Conservation (phyloP, 2,888 invertebrate genomes). For the Hypselothyrea guttata region DNA sequence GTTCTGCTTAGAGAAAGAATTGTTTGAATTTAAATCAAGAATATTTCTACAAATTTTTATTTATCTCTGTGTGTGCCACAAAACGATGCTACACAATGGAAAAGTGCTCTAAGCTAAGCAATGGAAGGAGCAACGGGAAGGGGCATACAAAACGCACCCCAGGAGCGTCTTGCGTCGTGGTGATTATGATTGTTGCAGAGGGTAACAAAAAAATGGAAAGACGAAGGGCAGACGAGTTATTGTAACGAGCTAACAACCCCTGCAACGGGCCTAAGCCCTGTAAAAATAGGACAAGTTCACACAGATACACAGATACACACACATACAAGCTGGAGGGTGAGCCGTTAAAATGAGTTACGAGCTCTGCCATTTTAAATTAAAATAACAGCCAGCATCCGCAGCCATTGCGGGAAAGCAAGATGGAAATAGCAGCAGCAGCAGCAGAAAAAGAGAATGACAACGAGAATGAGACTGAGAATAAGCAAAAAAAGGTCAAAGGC, state of each 20-base stretch:
- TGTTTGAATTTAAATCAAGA: constrained; percentile 39
- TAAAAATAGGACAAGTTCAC: constrained; percentile 76
- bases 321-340: constrained; percentile 54
- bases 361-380: constrained; percentile 81
- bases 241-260: constrained; percentile 69
- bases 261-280: constrained; percentile 57
- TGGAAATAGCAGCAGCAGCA: constrained; percentile 42
- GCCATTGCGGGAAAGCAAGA: constrained; percentile 40
- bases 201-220: constrained; percentile 37
- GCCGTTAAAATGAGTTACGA: constrained; percentile 81
- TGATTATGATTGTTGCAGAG: constrained; percentile 49
- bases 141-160: constrained; percentile 64
- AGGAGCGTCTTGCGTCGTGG: constrained; percentile 73
- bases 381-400: constrained; percentile 65
- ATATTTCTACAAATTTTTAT: constrained; percentile 66
- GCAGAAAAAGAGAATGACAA: constrained; percentile 11
- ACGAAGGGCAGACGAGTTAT: constrained; percentile 77
- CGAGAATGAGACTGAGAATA: neutral
- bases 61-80: constrained; percentile 70
- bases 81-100: constrained; percentile 65
- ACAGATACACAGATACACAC: constrained; percentile 31
- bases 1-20: constrained; percentile 38
- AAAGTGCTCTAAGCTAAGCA: constrained; percentile 58
- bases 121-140: constrained; percentile 21
- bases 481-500: constrained; percentile 70